A percentile compares a stretch with the other conserved stretches of the same genome.
Conservation (phyloP, 2,797 vertebrate species). For the Hypotaenidia okinawae region DNA sequence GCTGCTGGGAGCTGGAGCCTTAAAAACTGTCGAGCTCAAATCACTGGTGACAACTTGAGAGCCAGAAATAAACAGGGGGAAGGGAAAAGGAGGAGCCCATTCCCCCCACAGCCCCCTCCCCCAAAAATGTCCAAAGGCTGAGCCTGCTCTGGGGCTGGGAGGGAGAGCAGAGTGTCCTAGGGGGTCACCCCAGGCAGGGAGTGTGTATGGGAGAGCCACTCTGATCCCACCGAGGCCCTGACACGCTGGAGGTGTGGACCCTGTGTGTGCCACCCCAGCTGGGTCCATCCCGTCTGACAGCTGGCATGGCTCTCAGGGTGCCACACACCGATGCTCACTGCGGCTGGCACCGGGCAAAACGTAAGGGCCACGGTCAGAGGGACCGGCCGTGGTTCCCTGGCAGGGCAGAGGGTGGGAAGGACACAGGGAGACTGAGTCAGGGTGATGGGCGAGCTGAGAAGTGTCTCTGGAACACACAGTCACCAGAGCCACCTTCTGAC, state of each 20-base stretch:
- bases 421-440: not conserved
- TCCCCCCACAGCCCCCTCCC: fast-evolving
- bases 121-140: not conserved
- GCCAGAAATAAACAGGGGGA: slow-evolving; percentile 56
- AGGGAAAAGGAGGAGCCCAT: not conserved
- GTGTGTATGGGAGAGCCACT: too few species aligned
- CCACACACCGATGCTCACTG: fast-evolving
- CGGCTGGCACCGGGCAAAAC: not conserved
- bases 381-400: not conserved
- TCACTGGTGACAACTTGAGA: slow-evolving; percentile 60
- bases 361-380: not conserved
- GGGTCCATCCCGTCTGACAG: too few species aligned
- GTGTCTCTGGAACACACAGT: not conserved
- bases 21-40: slow-evolving; percentile 53
- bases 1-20: slow-evolving; percentile 31
- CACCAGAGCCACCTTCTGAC: not conserved
- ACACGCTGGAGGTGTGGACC: too few species aligned
- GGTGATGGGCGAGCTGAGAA: not conserved
- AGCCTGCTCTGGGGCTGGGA: not conserved
- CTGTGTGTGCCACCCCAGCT: too few species aligned
- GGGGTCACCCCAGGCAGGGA: not conserved
- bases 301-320: not conserved
- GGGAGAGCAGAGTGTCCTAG: fast-evolving
- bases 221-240: too few species aligned
- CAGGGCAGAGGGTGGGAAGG: not conserved